Percentiles rank a stretch among this genome's conserved stretches.
Conservation (phyloP, 2,113 vertebrate species). For the Labrus mixtus region DNA sequence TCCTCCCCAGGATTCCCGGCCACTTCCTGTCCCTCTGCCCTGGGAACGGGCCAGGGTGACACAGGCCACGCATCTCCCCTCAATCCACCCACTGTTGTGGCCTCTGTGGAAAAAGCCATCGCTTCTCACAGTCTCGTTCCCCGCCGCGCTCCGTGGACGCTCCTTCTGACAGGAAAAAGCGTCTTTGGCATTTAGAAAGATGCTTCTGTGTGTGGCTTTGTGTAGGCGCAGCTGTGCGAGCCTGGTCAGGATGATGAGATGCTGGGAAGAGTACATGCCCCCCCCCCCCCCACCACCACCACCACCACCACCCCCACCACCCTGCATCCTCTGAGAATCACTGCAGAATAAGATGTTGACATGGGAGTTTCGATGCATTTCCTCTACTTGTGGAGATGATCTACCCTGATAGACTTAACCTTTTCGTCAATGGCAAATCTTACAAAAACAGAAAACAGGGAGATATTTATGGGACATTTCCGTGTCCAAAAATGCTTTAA, state of each 20-base stretch:
- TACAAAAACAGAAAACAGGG: slow-evolving; percentile 7
- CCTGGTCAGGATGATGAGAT: slow-evolving; percentile 61
- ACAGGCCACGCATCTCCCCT: slow-evolving; percentile 79
- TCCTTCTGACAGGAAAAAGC: slow-evolving; percentile 71
- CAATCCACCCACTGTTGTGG: slow-evolving; percentile 84
- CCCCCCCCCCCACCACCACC: background rate
- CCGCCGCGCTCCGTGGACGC: slow-evolving; percentile 34
- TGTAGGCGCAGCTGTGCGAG: slow-evolving; percentile 75
- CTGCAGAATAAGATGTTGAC: slow-evolving; percentile 25
- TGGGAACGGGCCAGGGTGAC: slow-evolving; percentile 78
- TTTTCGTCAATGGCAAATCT: slow-evolving; percentile 22
- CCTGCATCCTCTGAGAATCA: slow-evolving; percentile 41
- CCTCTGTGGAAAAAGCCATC: slow-evolving; percentile 56
- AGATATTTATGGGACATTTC: background rate
- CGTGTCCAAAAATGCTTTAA: background rate
- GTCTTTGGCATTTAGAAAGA: slow-evolving; percentile 72
- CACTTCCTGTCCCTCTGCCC: slow-evolving; percentile 80
- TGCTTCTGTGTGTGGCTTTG: slow-evolving; percentile 73
- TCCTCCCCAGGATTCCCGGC: slow-evolving; percentile 68
- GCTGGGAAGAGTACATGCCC: slow-evolving; percentile 53
- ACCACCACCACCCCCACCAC: background rate
- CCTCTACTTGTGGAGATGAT: background rate
- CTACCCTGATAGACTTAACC: background rate
- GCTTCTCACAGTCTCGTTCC: slow-evolving; percentile 61
- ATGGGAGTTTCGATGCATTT: slow-evolving; percentile 24